phyloP scores from a whole-genome alignment of 2,113 vertebrate genomes.

The Sorex fumeus region DNA sequence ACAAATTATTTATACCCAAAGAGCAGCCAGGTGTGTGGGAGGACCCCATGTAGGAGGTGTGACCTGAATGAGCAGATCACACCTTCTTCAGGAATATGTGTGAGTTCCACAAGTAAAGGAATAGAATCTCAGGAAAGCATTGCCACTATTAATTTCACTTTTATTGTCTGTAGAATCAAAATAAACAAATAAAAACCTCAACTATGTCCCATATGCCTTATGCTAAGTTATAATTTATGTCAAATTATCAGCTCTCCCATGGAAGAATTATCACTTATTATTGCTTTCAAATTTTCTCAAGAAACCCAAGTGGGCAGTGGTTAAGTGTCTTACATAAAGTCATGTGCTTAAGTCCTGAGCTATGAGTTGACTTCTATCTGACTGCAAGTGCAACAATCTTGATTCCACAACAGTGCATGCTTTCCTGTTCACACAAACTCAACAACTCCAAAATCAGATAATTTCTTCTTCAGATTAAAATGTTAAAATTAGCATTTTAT shows the following conservation, averaged over 20 bases:
- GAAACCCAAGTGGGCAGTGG: background rate
- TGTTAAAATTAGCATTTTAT: background rate
- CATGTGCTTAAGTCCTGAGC: background rate
- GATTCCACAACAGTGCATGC: background rate
- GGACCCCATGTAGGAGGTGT: too few relatives aligned
- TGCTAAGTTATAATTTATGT: background rate
- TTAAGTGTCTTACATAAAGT: background rate
- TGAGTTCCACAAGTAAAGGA: too few relatives aligned
- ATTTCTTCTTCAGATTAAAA: background rate
- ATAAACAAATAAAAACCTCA: background rate
- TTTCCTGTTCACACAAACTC: background rate
- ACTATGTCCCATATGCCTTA: background rate
- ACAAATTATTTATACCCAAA: too few relatives aligned
- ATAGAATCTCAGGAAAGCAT: too few relatives aligned
- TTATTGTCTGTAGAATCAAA: background rate
- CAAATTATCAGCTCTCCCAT: background rate
- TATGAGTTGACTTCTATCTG: background rate
- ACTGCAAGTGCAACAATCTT: background rate
- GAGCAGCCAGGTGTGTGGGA: too few relatives aligned
- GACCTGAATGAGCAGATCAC: too few relatives aligned
- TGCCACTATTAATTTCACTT: background rate
- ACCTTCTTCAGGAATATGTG: too few relatives aligned
- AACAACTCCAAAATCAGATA: background rate
- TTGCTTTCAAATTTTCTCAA: background rate
- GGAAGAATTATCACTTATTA: background rate